Percentiles rank a stretch among this genome's conserved stretches.
These are phyloP conservation scores for Danaus chrysippus DNA, from an alignment of 2,888 invertebrate genomes.

Conservation along the genomic window DNA sequence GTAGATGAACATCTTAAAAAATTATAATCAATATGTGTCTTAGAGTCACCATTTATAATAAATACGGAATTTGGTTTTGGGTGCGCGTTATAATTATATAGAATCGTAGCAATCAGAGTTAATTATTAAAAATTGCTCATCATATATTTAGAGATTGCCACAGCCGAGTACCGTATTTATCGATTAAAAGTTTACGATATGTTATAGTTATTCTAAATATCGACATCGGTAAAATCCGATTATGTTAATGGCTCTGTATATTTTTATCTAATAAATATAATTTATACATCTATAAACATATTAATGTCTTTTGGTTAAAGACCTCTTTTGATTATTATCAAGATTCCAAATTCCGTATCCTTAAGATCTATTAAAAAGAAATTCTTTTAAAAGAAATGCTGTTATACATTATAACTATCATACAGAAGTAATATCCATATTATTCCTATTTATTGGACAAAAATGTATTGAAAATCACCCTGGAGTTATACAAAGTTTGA, in stretches of 20 bases:
- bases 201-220: conserved; percentile 19
- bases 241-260: conserved; percentile 6
- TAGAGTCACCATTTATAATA: too few species aligned
- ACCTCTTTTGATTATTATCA: neutral
- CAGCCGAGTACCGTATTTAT: conserved; percentile 25
- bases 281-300: conserved; percentile 2
- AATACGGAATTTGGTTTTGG: neutral
- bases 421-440: too few species aligned
- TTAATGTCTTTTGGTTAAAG: neutral
- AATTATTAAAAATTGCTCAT: conserved; percentile 18
- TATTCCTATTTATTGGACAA: too few species aligned
- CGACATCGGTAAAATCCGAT: conserved; percentile 11
- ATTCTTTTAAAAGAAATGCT: too few species aligned
- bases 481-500: too few species aligned
- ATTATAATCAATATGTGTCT: too few species aligned
- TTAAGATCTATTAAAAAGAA: too few species aligned
- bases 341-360: too few species aligned
- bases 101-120: conserved; percentile 9
- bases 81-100: conserved; percentile 6
- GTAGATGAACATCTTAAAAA: too few species aligned
- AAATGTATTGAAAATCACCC: too few species aligned
- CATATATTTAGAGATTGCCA: conserved; percentile 23
- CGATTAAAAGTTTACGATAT: conserved; percentile 27
- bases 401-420: too few species aligned
- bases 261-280: conserved; percentile 3